phyloP scores from a whole-genome alignment of 2,113 vertebrate species.

The Rhinolophus ferrumequinum region DNA sequence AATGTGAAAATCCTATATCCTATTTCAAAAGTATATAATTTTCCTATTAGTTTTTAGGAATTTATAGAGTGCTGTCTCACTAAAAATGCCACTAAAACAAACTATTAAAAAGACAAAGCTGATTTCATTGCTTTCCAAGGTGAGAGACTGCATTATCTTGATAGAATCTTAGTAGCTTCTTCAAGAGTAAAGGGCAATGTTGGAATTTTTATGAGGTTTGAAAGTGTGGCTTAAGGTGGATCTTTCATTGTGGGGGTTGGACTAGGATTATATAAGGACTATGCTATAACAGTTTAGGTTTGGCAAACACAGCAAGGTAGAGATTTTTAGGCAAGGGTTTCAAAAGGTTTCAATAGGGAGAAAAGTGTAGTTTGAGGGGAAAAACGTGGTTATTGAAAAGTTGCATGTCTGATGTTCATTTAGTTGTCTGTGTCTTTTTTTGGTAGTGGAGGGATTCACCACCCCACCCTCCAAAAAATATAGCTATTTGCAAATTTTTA shows the following conservation, averaged over 20 bases:
- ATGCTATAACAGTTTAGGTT: neutral
- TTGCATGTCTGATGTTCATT: neutral
- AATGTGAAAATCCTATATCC: neutral
- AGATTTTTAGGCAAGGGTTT: neutral
- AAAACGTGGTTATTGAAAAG: neutral
- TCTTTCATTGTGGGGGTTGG: neutral
- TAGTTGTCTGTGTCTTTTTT: neutral
- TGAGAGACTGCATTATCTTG: neutral
- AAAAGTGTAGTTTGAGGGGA: neutral
- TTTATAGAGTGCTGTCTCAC: neutral
- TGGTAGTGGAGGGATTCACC: neutral
- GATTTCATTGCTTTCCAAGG: neutral
- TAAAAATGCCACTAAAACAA: slow-evolving; percentile 25
- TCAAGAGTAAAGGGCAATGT: neutral
- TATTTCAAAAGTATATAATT: slow-evolving; percentile 33
- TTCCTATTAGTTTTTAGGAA: neutral
- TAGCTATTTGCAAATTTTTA: neutral
- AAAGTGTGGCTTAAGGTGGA: neutral
- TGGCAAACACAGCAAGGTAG: neutral
- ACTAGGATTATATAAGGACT: neutral
- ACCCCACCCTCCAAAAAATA: neutral
- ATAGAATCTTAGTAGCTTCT: neutral
- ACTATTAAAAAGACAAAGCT: neutral
- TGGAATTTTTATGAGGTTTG: neutral
- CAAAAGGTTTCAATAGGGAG: neutral